Base-by-base conservation (phyloP, 2,888 invertebrate genomes). In the Parnassius orleans region DNA sequence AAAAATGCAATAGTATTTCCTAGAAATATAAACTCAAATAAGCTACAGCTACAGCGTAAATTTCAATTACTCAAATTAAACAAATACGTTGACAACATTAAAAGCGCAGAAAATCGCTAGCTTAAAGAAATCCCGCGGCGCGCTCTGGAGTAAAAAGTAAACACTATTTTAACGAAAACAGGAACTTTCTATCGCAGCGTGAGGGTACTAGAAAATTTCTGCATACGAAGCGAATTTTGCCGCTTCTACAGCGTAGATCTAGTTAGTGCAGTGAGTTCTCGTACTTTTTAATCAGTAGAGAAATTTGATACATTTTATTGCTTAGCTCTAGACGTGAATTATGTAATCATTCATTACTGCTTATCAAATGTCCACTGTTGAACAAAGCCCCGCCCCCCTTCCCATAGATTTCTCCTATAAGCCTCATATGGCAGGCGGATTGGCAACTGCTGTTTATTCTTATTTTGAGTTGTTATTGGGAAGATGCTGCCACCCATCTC, bases 171-270 rank as follows among this genome's bases (percentile, higher is more conserved):
- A 59, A 48, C 59, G n/a, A 14, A 15, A 51, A 52, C 55, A 46
- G 41, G 44, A 44, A 54, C 46, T 58, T 63, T 63, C 54, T 58
- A 54, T 54, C 58, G 58, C 63, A 46, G 51, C 47, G 55, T 52
- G 59, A 63, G 63, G 44, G 62, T 55, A 24, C 63, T 59, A 59
- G 54, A 63, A 44, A 63, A 58, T 46, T 59, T 63, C 47, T 54
- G 63, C 63, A 63, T 24, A 51, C 54, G 51, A 59, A 53, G 63
- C 63, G 52, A 59, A 55, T 59, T 55, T 58, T 51, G 24, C 47
- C 46, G 48, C 61, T 53, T 50, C 46, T 52, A 14, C 51, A 59
- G 55, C 59, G 51, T 41, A 52, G 59, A 59, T 63, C 54, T 59
- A 59, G 63, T 63, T 55, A 59, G 47, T 42, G 63, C 1, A 19